Conservation (phyloP, 2,113 vertebrate genomes). For the Dendropsophus ebraccatus region DNA sequence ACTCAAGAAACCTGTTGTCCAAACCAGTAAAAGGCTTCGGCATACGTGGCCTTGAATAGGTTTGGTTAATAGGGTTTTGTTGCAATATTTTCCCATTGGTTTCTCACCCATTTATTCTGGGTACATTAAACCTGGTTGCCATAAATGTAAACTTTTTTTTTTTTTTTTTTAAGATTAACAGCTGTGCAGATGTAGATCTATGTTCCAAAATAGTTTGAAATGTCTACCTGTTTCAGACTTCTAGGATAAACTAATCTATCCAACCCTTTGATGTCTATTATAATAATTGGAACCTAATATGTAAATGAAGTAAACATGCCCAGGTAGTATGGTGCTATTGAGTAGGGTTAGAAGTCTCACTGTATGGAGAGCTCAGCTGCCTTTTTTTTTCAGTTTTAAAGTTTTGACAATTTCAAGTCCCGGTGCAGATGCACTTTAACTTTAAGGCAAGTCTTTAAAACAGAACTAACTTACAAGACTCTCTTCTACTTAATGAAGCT, state of each 20-base stretch:
- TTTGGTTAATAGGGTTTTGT: constrained; percentile 29
- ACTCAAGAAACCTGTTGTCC: neutral
- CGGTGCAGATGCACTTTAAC: constrained; percentile 45
- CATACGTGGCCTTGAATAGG: neutral
- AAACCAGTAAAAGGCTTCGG: neutral
- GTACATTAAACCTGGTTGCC: neutral
- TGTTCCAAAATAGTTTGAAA: neutral
- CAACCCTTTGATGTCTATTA: neutral
- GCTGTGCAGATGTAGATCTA: neutral
- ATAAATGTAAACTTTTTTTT: neutral
- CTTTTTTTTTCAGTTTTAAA: neutral
- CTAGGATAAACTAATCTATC: neutral
- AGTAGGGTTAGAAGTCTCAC: constrained; percentile 1
- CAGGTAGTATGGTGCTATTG: constrained; percentile 52
- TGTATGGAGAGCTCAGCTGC: constrained; percentile 14
- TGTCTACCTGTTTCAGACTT: neutral
- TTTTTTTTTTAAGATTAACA: neutral
- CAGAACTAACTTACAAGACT: constrained; percentile 32
- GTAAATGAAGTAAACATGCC: constrained; percentile 17
- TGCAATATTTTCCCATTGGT: constrained; percentile 38
- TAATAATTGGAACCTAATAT: neutral
- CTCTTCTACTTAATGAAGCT: constrained; percentile 38
- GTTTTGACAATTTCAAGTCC: constrained; percentile 8
- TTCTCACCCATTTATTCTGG: neutral
- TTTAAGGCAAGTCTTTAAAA: constrained; percentile 31